A percentile compares a stretch with the other conserved stretches of the same genome.
Evolutionary conservation across 92 coral and sea anemone species (phyloP).

Genomic region (Parazoanthus atlanticus): DNA sequence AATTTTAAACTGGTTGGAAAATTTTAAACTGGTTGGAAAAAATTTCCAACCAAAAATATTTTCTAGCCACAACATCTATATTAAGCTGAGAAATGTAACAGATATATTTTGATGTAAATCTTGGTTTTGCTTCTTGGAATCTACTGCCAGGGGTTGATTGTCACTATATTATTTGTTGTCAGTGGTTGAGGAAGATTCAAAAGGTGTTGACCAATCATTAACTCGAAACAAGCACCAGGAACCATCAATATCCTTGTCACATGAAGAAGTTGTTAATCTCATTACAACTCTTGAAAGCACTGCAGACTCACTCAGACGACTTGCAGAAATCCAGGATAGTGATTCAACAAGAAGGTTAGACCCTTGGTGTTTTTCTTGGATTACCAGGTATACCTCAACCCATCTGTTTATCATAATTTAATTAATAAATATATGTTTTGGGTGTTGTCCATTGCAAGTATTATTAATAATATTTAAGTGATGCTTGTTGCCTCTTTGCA

Average conservation of each 20-base stretch:
- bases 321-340: slow-evolving; percentile 18
- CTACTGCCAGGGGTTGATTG: background rate
- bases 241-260: slow-evolving; percentile 61
- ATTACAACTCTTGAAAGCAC: slow-evolving; percentile 68
- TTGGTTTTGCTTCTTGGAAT: too few relatives aligned
- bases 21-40: too few relatives aligned
- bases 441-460: too few relatives aligned
- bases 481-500: too few relatives aligned
- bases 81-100: too few relatives aligned
- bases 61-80: too few relatives aligned
- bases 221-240: slow-evolving; percentile 22
- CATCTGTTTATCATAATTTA: background rate
- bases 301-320: slow-evolving; percentile 65
- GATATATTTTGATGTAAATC: too few relatives aligned
- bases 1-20: too few relatives aligned
- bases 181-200: slow-evolving; percentile 21
- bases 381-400: slow-evolving; percentile 3
- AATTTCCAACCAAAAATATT: too few relatives aligned
- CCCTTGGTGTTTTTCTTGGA: slow-evolving; percentile 20
- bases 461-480: too few relatives aligned
- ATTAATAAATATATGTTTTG: background rate
- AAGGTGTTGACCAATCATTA: background rate
- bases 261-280: slow-evolving; percentile 72
- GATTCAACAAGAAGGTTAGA: slow-evolving; percentile 48
- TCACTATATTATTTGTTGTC: background rate